Evolutionary conservation across 2,797 vertebrate genomes (phyloP).

Genomic region (Danio choprae): DNA sequence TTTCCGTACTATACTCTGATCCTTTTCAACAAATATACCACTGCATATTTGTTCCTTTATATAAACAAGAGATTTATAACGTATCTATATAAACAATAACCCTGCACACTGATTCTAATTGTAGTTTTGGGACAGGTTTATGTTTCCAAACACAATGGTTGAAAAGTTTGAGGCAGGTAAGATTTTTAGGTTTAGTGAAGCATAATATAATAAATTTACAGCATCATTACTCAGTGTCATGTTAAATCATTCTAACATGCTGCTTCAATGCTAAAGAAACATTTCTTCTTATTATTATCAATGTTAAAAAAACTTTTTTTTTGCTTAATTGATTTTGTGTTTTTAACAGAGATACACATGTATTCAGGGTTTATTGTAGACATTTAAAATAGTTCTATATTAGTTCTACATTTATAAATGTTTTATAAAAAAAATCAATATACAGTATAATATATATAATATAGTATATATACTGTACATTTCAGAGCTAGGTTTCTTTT

Average conservation of each 20-base stretch:
- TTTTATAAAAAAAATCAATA: too few relatives aligned
- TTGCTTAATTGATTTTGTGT: too few relatives aligned
- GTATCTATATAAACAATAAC: neutral
- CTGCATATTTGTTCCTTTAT: neutral
- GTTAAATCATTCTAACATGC: neutral
- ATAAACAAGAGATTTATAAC: neutral
- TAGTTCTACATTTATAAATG: too few relatives aligned
- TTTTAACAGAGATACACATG: too few relatives aligned
- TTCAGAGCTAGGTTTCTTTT: too few relatives aligned
- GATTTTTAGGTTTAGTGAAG: too few relatives aligned
- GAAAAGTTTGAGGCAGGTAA: neutral
- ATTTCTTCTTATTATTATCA: neutral
- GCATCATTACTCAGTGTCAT: neutral
- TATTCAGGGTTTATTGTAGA: too few relatives aligned
- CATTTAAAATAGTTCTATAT: too few relatives aligned
- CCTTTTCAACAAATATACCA: neutral
- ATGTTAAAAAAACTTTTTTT: too few relatives aligned
- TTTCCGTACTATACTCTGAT: constrained; percentile 18
- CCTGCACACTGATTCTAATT: neutral
- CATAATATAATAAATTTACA: too few relatives aligned
- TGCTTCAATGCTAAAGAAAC: neutral
- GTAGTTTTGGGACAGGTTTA: neutral
- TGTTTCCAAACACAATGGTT: neutral
- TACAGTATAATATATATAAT: too few relatives aligned
- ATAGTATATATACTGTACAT: too few relatives aligned